phyloP scores from a whole-genome alignment of 2,797 vertebrate genomes.

The Anabas testudineus region DNA sequence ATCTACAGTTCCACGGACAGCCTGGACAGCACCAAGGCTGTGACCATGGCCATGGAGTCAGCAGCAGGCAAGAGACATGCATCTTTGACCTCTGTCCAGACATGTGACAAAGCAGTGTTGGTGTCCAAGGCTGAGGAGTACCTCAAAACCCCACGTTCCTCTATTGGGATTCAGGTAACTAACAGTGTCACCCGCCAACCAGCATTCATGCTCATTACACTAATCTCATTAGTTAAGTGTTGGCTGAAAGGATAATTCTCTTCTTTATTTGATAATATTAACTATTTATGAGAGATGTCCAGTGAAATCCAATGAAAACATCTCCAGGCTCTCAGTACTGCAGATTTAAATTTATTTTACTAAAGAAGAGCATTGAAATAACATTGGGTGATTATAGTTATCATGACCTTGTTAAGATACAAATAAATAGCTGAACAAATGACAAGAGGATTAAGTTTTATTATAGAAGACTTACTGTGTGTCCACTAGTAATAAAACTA shows the following conservation, averaged over 20 bases:
- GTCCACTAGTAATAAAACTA: not conserved
- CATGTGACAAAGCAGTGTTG: conserved; percentile 92
- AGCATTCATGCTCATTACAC: conserved; percentile 4
- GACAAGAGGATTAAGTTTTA: conserved; percentile 4
- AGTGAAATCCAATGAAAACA: conserved; percentile 4
- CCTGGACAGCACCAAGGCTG: conserved; percentile 95
- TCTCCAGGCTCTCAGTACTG: not conserved
- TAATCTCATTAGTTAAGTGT: conserved; percentile 6
- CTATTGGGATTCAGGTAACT: conserved; percentile 97
- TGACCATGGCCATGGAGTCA: conserved; percentile 94
- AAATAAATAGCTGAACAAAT: too few relatives aligned
- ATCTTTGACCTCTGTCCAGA: conserved; percentile 83
- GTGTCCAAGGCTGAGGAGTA: conserved; percentile 94
- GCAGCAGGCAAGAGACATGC: conserved; percentile 89
- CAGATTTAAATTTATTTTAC: not conserved
- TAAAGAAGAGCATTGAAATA: not conserved
- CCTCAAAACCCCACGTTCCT: conserved; percentile 92
- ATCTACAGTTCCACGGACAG: conserved; percentile 97
- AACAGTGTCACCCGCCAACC: not conserved
- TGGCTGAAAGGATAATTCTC: conserved; percentile 2
- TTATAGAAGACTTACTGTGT: not conserved
- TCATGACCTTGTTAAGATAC: not conserved
- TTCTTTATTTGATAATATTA: conserved; percentile 8
- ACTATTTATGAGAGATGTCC: conserved; percentile 14
- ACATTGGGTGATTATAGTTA: not conserved